Evolutionary conservation across 2,797 vertebrate genomes (phyloP), one percentile per base, ranked within the genome.

Genomic region (Amblyopsis hoosieri): DNA sequence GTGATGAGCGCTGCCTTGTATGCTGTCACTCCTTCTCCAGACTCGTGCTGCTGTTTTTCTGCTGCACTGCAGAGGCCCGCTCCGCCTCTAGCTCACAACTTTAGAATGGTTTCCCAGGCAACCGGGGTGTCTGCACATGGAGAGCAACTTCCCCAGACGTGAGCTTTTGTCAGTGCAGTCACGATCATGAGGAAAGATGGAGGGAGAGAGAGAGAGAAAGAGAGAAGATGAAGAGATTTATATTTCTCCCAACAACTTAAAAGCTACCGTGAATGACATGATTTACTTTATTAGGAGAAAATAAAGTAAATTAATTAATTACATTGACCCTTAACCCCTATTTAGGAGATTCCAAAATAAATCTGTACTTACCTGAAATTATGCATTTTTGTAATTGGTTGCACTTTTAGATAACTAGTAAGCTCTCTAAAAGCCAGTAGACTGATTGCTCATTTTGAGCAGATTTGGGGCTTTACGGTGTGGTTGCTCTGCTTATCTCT

Each of bases 61-160:
- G 86, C 90, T 92, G 92, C 92, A 93, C 88, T 93, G 91, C 91
- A 91, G 90, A 92, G 90, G 90, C 87, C 83, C 79, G 80, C 69
- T 50, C 78, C 75, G 82, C 87, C 83, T 85, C 83, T 82, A 79
- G 86, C 85, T 88, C 87, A 82, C 90, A 93, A 92, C 91, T 93
- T 91, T 89, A 89, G 83, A 90, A 80, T 79, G 81, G 92, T 93
- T 93, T 89, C 91, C 91, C 86, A 64, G 87, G 92, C 91, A 93
- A 93, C 92, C 90, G 85, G 86, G 90, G 90, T 91, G 90, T 90
- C 91, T 91, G 90, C 88, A 91, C 89, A 92, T 88, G 88, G 79
- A 91, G 83, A 81, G 85, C 88, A 90, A 92, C 88, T 91, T 90
- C 83, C 85, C 85, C 83, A 90, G 82, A 89, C 90, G 84, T 91